These are phyloP conservation scores for Oplegnathus fasciatus DNA, from an alignment of 2,113 vertebrate genomes.

Conservation along the genomic window DNA sequence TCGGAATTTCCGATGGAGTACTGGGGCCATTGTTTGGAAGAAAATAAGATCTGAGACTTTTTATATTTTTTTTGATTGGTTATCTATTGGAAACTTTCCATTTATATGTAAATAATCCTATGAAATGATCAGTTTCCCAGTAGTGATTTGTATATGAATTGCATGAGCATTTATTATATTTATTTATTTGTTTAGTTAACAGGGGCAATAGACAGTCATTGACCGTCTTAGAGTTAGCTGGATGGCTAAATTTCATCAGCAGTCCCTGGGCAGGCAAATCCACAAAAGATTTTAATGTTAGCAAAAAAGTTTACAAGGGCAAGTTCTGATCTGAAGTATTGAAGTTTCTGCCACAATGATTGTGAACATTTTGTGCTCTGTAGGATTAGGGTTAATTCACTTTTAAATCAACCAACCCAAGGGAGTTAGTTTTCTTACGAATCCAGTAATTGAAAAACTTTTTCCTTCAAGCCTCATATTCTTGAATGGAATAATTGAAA, in stretches of 20 bases:
- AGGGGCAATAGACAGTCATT: neutral
- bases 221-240: neutral
- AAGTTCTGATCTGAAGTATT: neutral
- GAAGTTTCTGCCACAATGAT: neutral
- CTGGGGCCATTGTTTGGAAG: neutral
- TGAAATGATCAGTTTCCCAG: neutral
- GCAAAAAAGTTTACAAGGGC: neutral
- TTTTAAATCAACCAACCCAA: neutral
- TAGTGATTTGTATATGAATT: neutral
- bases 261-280: no score
- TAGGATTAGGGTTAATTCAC: neutral
- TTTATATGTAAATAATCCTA: neutral
- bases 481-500: slow-evolving; percentile 16
- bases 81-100: neutral
- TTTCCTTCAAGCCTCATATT: neutral
- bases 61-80: neutral
- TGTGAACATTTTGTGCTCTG: neutral
- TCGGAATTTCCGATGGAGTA: neutral
- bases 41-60: no score
- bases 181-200: neutral
- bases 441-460: neutral
- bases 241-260: no score
- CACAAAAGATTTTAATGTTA: neutral
- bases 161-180: neutral
- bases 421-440: neutral